Evolutionary conservation across 1,140 invertebrate species (phyloP), one percentile per base, ranked within the genome.

Genomic region (Drosophila asahinai): DNA sequence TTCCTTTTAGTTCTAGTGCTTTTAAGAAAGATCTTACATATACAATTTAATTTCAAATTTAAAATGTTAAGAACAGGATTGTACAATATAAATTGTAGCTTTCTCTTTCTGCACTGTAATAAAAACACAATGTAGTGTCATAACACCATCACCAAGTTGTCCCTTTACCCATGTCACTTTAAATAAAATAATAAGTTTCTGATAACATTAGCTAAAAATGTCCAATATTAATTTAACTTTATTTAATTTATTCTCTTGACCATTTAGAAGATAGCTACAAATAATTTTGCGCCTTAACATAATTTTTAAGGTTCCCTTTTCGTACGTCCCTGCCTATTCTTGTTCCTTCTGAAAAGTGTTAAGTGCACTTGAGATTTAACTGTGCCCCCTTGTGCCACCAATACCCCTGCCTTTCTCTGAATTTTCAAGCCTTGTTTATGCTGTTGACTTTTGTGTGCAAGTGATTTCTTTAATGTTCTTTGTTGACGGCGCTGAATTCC

Each of bases 401-500:
- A 57, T 40, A 57, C 36, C 36, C 36, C 14, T 2, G 54, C 8
- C 19, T 25, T 48, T 14, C 47, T 15, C 8, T 40, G 54, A 51
- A 67, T 68, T 77, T 78, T 78, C 74, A 60, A 71, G 63, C 60
- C 49, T 83, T 83, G 81, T 83, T 83, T 83, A 76, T 80, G 76
- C 64, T 83, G 65, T 83, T 83, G 81, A 82, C 80, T 82, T 82
- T 83, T 82, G 80, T 82, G 54, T 75, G 80, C 60, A 68, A 83
- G 80, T 74, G 80, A 79, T 79, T 81, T 77, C 55, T 47, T 81
- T 83, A 78, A 77, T 65, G 61, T 62, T 49, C 74, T 55, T 65
- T 76, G 49, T 65, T 64, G 19, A 27, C 17, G n/a, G 12, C 17
- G 11, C 48, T 71, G 58, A 62, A 65, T 75, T 58, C 27, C 17